These are phyloP conservation scores for Campaea margaritaria DNA, from an alignment of 2,888 invertebrate genomes.

Conservation along the genomic window DNA sequence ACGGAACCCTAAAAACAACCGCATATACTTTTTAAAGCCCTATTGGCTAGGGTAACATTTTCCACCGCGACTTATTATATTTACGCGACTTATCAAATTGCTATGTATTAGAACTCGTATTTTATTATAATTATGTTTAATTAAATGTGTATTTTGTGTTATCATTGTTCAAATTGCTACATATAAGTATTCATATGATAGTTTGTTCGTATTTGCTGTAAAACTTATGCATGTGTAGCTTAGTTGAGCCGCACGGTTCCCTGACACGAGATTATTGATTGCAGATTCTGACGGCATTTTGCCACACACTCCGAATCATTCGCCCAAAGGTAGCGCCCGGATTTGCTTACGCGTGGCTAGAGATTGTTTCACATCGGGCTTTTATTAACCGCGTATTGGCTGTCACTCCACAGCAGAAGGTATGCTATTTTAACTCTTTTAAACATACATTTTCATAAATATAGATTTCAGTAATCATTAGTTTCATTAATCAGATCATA, in stretches of 20 bases:
- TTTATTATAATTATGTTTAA: background rate
- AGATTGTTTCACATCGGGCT: slow-evolving; percentile 97
- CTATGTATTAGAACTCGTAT: background rate
- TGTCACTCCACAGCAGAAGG: slow-evolving; percentile 95
- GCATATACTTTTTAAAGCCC: too few relatives aligned
- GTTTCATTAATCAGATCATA: background rate
- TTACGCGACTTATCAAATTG: too few relatives aligned
- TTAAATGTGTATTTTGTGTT: background rate
- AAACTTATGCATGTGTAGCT: background rate
- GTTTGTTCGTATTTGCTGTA: background rate
- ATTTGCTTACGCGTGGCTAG: slow-evolving; percentile 99
- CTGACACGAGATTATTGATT: background rate
- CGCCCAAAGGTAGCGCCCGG: slow-evolving; percentile 97
- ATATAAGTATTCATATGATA: background rate
- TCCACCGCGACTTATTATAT: too few relatives aligned
- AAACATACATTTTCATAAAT: background rate
- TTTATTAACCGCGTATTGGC: slow-evolving; percentile 98
- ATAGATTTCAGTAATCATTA: background rate
- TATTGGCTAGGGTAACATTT: too few relatives aligned
- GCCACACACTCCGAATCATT: slow-evolving; percentile 97
- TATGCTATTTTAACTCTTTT: slow-evolving; percentile 46
- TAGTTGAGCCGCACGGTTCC: background rate
- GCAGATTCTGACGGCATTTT: slow-evolving; percentile 96
- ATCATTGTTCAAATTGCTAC: background rate
- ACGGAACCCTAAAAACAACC: too few relatives aligned